Base-by-base conservation (phyloP, 2,113 vertebrate genomes). In the Prunella fulvescens region DNA sequence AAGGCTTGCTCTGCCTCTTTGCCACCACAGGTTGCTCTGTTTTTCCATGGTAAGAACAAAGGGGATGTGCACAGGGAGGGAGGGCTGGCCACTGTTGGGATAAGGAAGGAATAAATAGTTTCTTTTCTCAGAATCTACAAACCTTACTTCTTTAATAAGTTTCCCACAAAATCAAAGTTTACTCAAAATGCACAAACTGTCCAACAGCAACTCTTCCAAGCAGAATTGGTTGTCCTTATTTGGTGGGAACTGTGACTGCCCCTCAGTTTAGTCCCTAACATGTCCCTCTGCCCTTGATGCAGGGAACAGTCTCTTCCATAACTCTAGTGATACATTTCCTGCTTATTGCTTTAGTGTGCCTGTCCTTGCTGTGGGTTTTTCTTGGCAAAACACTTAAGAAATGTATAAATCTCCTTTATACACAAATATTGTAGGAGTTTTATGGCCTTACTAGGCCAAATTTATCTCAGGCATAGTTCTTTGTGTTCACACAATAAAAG, bases 311-410 rank as follows among this genome's bases (percentile, higher is more conserved):
- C 25, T 64, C 69, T 57, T 86, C 86, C 5, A 1, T 60, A 88
- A 45, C 31, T 91, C 47, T 40, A 73, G 76, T 20, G 48, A 81
- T 70, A 78, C 24, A 54, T 92, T 86, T 94, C 51, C 80, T 86
- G 54, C 54, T 92, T 78, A 28, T n/a, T 80, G 22, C 66, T 85
- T 53, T 71, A 79, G 42, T 48, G 40, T 7, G 1, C 37, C 60
- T 86, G 53, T 81, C 62, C 48, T 71, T 72, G 37, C 35, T 81
- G 56, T 35, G 40, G 35, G 7, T 6, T 70, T 92, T 88, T 54
- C 73, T 88, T 50, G 47, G 51, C 92, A 92, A 88, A 96, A 88
- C 66, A 73, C 69, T 92, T 77, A 24, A 86, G 61, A 92, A 86
- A 90, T 62, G 11, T 54, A 79, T 74, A 74, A 83, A 92, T 78